Base-by-base conservation (phyloP, 2,888 invertebrate species). In the Macrosiphum euphorbiae region DNA sequence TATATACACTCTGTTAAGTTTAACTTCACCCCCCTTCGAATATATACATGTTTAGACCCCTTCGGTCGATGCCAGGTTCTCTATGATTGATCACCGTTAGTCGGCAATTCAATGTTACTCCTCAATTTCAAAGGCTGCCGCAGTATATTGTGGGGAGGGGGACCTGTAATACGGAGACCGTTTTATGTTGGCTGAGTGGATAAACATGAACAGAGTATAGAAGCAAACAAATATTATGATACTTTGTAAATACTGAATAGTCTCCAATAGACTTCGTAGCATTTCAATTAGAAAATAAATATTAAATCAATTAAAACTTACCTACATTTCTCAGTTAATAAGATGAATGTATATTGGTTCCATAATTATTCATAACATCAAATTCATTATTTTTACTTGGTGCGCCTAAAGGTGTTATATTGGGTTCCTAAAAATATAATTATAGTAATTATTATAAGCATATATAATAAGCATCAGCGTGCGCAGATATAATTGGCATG, bases 311-410 rank as follows among this genome's bases (percentile, higher is more conserved):
- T 86, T 35, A 47, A 50, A 93, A 84, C 85, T 93, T 26, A 93
- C 84, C 16, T 88, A 47, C 55, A 78, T 88, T 92, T 52, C 0
- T 44, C 16, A 35, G 20, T 88, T 88, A 92, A 88, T 92, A 92
- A 44, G 92, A 88, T 87, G 94, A 86, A 94, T 94, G 94, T 50
- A 94, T 35, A 67, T 86, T 90, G 11, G 94, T 50, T 87, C 94
- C 94, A 90, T 90, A 94, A 86, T 90, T 94, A 94, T 86, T 94
- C 90, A 94, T 87, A 86, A 90, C 90, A 90, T 94, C 94, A 94
- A 90, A 94, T 87, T 94, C 94, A 52, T 86, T 94, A n/a, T 94
- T 94, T 94, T 94, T 94, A 85, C 52, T 85, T 50, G 94, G 52
- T 52, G 61, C 86, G 0, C 61, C 94, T 87, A 94, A 90, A 41